A percentile compares a stretch with the other conserved stretches of the same genome.
phyloP scores from a whole-genome alignment of 2,888 invertebrate genomes.

The Dexiosoma caninum region DNA sequence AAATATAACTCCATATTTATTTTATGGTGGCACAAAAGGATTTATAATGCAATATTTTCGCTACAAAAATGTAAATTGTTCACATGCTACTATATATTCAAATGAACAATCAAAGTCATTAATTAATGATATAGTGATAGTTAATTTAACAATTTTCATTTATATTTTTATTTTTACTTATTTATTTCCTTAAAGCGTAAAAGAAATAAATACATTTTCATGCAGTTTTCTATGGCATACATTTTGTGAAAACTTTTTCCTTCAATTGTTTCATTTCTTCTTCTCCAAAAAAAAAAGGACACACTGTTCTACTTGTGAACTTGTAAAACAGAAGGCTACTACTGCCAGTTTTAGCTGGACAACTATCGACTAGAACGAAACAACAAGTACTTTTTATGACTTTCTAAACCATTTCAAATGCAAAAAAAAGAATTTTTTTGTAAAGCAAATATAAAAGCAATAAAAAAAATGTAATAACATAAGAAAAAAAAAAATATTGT shows the following conservation, averaged over 20 bases:
- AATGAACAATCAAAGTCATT: no score
- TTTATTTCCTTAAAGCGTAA: background rate
- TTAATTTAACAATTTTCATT: no score
- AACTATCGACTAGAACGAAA: constrained; percentile 47
- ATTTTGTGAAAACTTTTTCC: constrained; percentile 18
- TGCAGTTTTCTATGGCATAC: constrained; percentile 22
- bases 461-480: background rate
- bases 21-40: no score
- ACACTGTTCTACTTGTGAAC: constrained; percentile 45
- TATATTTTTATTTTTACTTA: no score
- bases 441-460: constrained; percentile 4
- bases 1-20: no score
- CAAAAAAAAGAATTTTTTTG: constrained; percentile 26
- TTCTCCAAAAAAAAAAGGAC: background rate
- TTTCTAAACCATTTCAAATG: constrained; percentile 58
- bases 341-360: constrained; percentile 30
- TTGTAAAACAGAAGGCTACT: constrained; percentile 54
- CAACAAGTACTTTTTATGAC: constrained; percentile 62
- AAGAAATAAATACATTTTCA: background rate
- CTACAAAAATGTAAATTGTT: no score
- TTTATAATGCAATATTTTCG: no score
- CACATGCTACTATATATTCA: no score
- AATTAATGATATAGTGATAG: no score
- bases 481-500: background rate
- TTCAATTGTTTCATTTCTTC: background rate